A percentile compares a stretch with the other conserved stretches of the same genome.
phyloP scores from a whole-genome alignment of 2,888 invertebrate species.

The Serrognathus titanus region DNA sequence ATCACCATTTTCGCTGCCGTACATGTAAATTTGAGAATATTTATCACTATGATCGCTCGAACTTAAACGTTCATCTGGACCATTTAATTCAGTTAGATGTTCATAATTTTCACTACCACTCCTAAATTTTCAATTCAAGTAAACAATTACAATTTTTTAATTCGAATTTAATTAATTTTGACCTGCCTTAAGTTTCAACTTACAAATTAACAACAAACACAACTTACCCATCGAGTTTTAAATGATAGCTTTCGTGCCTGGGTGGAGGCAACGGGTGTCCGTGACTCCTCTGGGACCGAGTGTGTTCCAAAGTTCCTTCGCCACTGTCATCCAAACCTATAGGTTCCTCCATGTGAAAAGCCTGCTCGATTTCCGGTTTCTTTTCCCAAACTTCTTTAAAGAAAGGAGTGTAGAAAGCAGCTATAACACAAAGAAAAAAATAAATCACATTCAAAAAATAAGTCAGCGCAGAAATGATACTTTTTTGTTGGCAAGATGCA shows the following conservation, averaged over 20 bases:
- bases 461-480: constrained; percentile 47
- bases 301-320: constrained; percentile 69
- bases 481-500: constrained; percentile 79
- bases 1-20: constrained; percentile 57
- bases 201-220: background rate
- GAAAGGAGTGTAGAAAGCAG: constrained; percentile 92
- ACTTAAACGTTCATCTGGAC: constrained; percentile 56
- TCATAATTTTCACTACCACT: constrained; percentile 67
- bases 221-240: constrained; percentile 58
- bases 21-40: constrained; percentile 60
- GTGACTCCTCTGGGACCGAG: constrained; percentile 57
- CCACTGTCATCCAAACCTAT: constrained; percentile 59
- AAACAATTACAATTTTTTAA: background rate
- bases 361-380: constrained; percentile 90
- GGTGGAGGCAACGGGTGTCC: constrained; percentile 64
- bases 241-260: constrained; percentile 74
- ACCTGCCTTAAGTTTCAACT: background rate
- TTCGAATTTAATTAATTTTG: background rate
- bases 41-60: constrained; percentile 69
- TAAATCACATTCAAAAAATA: background rate
- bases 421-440: constrained; percentile 49
- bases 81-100: constrained; percentile 58
- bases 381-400: constrained; percentile 96
- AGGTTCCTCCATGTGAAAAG: constrained; percentile 82
- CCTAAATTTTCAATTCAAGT: constrained; percentile 37